Conservation (phyloP, 2,797 vertebrate species). For the Melanotaenia parkinsoni region DNA sequence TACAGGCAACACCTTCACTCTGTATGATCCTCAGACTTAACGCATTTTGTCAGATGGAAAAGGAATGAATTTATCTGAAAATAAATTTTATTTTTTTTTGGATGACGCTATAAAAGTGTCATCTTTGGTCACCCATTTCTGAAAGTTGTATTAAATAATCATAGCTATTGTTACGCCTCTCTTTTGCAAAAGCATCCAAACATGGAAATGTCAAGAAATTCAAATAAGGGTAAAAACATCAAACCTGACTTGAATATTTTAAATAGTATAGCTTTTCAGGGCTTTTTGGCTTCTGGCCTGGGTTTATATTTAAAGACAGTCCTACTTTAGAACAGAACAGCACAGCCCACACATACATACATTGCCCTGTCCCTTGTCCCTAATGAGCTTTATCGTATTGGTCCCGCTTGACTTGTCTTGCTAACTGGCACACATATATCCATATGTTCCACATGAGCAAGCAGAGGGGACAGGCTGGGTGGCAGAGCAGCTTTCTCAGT, state of each 20-base stretch:
- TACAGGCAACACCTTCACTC: conserved; percentile 47
- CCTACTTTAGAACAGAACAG: conserved; percentile 53
- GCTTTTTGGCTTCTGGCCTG: conserved; percentile 32
- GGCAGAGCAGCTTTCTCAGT: conserved; percentile 79
- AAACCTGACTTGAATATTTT: conserved; percentile 19
- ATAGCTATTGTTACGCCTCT: conserved; percentile 5
- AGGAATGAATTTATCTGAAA: conserved; percentile 33
- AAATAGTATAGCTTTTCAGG: conserved; percentile 22
- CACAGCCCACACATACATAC: conserved; percentile 68
- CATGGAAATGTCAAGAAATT: conserved; percentile 18
- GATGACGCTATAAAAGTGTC: conserved; percentile 29
- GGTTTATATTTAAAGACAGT: conserved; percentile 41
- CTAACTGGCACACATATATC: conserved; percentile 83
- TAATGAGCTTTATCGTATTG: conserved; percentile 83
- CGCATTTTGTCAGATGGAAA: conserved; percentile 40
- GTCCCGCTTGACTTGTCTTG: conserved; percentile 81
- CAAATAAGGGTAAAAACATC: conserved; percentile 15
- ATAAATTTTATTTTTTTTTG: conserved; percentile 24
- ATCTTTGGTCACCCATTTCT: conserved; percentile 26
- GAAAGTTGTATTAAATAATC: conserved; percentile 32
- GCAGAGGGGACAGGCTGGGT: conserved; percentile 77
- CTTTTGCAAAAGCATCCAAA: conserved; percentile 25
- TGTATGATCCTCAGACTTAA: conserved; percentile 20
- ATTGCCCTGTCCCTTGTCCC: conserved; percentile 70
- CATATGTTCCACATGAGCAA: conserved; percentile 79